Evolutionary conservation across 2,888 invertebrate genomes (phyloP).

Genomic region (Eledone cirrhosa): DNA sequence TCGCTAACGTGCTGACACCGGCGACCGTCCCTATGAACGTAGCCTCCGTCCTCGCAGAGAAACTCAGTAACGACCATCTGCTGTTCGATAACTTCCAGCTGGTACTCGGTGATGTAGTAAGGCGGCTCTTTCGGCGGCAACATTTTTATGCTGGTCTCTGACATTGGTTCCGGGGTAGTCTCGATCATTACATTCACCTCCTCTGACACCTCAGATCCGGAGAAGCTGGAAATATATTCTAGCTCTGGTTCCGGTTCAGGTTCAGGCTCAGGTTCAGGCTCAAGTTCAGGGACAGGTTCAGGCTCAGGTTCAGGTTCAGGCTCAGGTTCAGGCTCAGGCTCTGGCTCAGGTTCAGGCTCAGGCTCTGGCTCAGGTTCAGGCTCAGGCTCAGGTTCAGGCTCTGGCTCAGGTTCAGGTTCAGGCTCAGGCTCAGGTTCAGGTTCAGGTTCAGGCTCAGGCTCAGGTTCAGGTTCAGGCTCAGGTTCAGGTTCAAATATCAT

Average conservation of each 20-base stretch:
- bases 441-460: conserved; percentile 23
- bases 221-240: too few species aligned
- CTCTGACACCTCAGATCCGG: too few species aligned
- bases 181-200: too few species aligned
- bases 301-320: conserved; percentile 32
- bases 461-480: conserved; percentile 20
- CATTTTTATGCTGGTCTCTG: too few species aligned
- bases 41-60: too few species aligned
- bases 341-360: conserved; percentile 33
- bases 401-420: conserved; percentile 14
- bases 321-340: conserved; percentile 34
- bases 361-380: conserved; percentile 29
- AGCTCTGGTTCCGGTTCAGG: conserved; percentile 25
- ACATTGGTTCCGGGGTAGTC: too few species aligned
- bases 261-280: conserved; percentile 31
- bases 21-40: too few species aligned
- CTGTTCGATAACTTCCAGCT: too few species aligned
- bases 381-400: conserved; percentile 27
- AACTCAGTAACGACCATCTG: too few species aligned
- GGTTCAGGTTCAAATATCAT: conserved; percentile 31
- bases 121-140: too few species aligned
- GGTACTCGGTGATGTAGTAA: too few species aligned
- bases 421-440: neutral
- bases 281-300: conserved; percentile 32
- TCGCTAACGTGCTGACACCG: too few species aligned